These are phyloP conservation scores for Drosophila pruinosa DNA, from an alignment of 1,140 invertebrate genomes.

Conservation along the genomic window DNA sequence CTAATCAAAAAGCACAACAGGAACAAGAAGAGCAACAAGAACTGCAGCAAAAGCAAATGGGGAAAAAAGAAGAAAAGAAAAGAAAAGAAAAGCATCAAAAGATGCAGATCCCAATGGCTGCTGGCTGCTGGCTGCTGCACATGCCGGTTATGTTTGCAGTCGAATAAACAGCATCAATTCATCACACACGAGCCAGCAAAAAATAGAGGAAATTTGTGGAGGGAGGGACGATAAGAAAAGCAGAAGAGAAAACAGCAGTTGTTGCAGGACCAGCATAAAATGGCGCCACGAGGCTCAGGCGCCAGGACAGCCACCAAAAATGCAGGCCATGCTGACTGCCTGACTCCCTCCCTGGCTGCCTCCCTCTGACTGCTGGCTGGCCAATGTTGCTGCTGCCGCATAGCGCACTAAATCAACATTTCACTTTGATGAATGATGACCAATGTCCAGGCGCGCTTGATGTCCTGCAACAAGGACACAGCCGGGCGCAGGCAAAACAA, in stretches of 20 bases:
- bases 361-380: background rate
- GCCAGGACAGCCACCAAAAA: slow-evolving; percentile 40
- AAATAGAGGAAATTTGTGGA: slow-evolving; percentile 16
- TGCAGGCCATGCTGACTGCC: slow-evolving; percentile 19
- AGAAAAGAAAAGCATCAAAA: slow-evolving; percentile 7
- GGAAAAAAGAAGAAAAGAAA: background rate
- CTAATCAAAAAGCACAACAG: slow-evolving; percentile 77
- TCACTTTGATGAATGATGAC: slow-evolving; percentile 81
- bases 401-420: slow-evolving; percentile 79
- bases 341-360: background rate
- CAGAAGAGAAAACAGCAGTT: background rate
- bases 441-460: slow-evolving; percentile 74
- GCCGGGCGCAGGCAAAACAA: background rate
- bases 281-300: slow-evolving; percentile 50
- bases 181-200: slow-evolving; percentile 60
- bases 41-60: background rate
- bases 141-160: slow-evolving; percentile 76
- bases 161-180: slow-evolving; percentile 80
- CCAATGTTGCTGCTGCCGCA: slow-evolving; percentile 16
- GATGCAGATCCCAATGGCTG: slow-evolving; percentile 23
- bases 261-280: slow-evolving; percentile 14
- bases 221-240: background rate
- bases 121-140: slow-evolving; percentile 23
- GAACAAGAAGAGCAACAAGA: slow-evolving; percentile 24
- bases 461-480: slow-evolving; percentile 42